A percentile compares a stretch with the other conserved stretches of the same genome.
These are phyloP conservation scores for Microctenopoma steveboyesi DNA, from an alignment of 2,797 vertebrate genomes.

Conservation along the genomic window DNA sequence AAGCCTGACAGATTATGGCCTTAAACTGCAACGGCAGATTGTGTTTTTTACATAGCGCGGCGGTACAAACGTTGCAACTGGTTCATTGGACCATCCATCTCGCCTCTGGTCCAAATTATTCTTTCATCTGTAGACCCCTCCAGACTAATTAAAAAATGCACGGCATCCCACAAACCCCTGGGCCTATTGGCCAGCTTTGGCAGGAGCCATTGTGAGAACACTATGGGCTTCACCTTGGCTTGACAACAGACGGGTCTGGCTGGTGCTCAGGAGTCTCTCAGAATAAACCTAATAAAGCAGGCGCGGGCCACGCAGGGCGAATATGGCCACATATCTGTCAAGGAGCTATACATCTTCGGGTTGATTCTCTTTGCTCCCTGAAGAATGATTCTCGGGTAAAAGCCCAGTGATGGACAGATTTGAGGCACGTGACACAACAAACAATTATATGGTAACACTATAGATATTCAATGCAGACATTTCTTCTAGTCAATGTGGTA, in stretches of 20 bases:
- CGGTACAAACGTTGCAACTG: constrained; percentile 9
- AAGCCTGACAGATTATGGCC: constrained; percentile 46
- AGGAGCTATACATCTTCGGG: constrained; percentile 13
- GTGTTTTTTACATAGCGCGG: constrained; percentile 31
- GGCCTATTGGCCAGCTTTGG: constrained; percentile 37
- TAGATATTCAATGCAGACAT: neutral
- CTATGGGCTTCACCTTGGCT: constrained; percentile 12
- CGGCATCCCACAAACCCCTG: constrained; percentile 23
- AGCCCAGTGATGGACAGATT: constrained; percentile 30
- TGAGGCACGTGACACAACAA: constrained; percentile 1
- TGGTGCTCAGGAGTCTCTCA: constrained; percentile 31
- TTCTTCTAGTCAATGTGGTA: neutral
- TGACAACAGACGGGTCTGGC: constrained; percentile 37
- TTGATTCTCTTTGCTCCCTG: constrained; percentile 1
- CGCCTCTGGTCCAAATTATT: constrained; percentile 25
- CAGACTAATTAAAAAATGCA: constrained; percentile 43
- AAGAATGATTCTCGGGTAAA: constrained; percentile 16
- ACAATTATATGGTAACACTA: too few species aligned
- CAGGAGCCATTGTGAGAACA: constrained; percentile 19
- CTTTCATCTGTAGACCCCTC: constrained; percentile 5
- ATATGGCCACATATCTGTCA: constrained; percentile 27
- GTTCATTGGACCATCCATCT: constrained; percentile 36
- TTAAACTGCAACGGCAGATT: constrained; percentile 37
- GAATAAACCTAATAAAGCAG: constrained; percentile 41
- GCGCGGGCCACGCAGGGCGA: constrained; percentile 8